Percentiles rank a stretch among this genome's conserved stretches.
Conservation (phyloP, 2,113 vertebrate species). For the Jaculus jaculus region DNA sequence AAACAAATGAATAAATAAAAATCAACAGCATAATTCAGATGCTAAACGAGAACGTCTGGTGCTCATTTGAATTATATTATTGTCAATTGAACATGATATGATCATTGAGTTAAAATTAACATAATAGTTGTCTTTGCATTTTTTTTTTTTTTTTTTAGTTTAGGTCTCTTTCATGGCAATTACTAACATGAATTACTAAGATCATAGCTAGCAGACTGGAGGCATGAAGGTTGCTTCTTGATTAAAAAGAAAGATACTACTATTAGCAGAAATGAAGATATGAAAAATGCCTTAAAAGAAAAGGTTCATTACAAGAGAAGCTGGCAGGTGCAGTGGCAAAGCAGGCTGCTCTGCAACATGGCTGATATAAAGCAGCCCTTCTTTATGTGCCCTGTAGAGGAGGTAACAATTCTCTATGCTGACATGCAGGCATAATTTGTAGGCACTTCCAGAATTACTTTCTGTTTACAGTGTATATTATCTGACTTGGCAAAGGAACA, state of each 20-base stretch:
- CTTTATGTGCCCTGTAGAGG: slow-evolving; percentile 11
- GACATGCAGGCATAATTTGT: slow-evolving; percentile 59
- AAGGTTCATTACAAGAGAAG: slow-evolving; percentile 39
- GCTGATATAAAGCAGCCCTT: background rate
- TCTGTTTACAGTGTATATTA: slow-evolving; percentile 34
- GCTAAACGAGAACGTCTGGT: slow-evolving; percentile 52
- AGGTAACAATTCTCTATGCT: slow-evolving; percentile 29
- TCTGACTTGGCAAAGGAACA: slow-evolving; percentile 48
- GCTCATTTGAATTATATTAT: slow-evolving; percentile 54
- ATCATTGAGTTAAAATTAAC: background rate
- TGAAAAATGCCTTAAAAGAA: background rate
- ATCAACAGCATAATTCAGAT: background rate
- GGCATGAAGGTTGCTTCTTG: slow-evolving; percentile 11
- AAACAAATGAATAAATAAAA: background rate
- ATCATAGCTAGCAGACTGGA: slow-evolving; percentile 43
- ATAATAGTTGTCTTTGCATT: too few species aligned
- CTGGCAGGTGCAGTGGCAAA: slow-evolving; percentile 15
- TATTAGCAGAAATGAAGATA: background rate
- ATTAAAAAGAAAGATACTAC: slow-evolving; percentile 39
- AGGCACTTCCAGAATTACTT: slow-evolving; percentile 59
- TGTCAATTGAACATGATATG: slow-evolving; percentile 28
- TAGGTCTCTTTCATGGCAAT: slow-evolving; percentile 11
- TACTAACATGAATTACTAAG: background rate
- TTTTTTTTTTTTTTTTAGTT: background rate
- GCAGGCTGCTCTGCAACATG: background rate